Percentiles rank a stretch among this genome's conserved stretches.
These are phyloP conservation scores for Pristionchus pacificus DNA, from an alignment of 1,140 invertebrate species.

Conservation along the genomic window DNA sequence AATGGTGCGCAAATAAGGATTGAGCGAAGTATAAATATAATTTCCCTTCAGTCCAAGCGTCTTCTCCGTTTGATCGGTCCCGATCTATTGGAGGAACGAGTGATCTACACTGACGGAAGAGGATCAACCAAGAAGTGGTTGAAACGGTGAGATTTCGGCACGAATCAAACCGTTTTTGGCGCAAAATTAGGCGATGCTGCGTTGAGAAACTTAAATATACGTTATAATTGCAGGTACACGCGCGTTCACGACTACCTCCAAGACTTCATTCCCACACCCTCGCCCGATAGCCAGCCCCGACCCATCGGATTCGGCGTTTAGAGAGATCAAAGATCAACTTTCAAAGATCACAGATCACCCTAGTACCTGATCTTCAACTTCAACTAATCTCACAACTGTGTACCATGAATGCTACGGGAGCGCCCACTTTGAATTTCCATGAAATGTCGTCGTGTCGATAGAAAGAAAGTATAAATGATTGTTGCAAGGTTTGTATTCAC, in stretches of 20 bases:
- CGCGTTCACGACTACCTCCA: neutral
- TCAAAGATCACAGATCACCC: neutral
- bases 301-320: neutral
- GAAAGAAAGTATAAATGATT: too few relatives aligned
- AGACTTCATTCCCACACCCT: constrained; percentile 1
- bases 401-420: too few relatives aligned
- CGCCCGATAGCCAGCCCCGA: neutral
- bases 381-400: too few relatives aligned
- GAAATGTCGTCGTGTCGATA: too few relatives aligned
- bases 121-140: constrained; percentile 30
- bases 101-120: constrained; percentile 14
- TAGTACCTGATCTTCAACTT: too few relatives aligned
- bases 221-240: constrained; percentile 17
- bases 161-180: too few relatives aligned
- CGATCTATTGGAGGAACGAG: constrained; percentile 29
- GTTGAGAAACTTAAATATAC: neutral
- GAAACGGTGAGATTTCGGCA: constrained; percentile 26
- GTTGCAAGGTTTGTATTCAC: too few relatives aligned
- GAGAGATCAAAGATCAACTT: neutral
- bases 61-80: constrained; percentile 26
- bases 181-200: too few relatives aligned
- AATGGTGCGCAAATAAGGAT: too few relatives aligned
- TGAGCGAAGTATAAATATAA: too few relatives aligned
- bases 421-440: too few relatives aligned
- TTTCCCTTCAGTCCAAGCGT: constrained; percentile 23